Evolutionary conservation across 2,888 invertebrate genomes (phyloP).

Genomic region (Copidosoma aretas): DNA sequence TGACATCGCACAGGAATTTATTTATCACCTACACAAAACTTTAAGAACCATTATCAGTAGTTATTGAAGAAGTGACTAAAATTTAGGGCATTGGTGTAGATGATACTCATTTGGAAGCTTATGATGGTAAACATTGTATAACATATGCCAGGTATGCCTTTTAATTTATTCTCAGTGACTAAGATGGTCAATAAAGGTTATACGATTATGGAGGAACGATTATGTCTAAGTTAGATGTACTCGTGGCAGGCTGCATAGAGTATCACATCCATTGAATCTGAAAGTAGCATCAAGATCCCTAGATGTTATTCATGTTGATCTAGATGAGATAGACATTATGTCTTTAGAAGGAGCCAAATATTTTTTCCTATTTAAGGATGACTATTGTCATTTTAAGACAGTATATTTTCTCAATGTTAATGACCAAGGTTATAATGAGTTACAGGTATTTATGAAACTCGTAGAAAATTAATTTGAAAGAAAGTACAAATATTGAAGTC

Average conservation of each 20-base stretch:
- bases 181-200: too few relatives aligned
- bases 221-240: slow-evolving; percentile 46
- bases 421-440: slow-evolving; percentile 36
- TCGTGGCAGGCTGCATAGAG: slow-evolving; percentile 46
- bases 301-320: slow-evolving; percentile 48
- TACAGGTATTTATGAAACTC: slow-evolving; percentile 3
- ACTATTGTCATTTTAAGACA: slow-evolving; percentile 14
- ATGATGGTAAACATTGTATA: too few relatives aligned
- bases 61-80: too few relatives aligned
- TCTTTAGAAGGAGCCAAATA: slow-evolving; percentile 42
- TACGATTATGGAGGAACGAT: too few relatives aligned
- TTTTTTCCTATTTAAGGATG: slow-evolving; percentile 41
- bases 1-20: too few relatives aligned
- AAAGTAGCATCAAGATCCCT: slow-evolving; percentile 41
- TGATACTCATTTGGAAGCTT: too few relatives aligned
- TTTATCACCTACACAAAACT: too few relatives aligned
- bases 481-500: slow-evolving; percentile 45
- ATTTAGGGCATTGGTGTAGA: too few relatives aligned
- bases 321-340: slow-evolving; percentile 46
- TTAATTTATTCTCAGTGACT: too few relatives aligned
- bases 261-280: slow-evolving; percentile 28
- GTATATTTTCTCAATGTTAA: slow-evolving; percentile 49
- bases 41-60: too few relatives aligned
- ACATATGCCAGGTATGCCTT: too few relatives aligned
- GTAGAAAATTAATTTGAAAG: slow-evolving; percentile 50